These are phyloP conservation scores for Drosophila conformis DNA, from an alignment of 2,888 invertebrate species.

Conservation along the genomic window DNA sequence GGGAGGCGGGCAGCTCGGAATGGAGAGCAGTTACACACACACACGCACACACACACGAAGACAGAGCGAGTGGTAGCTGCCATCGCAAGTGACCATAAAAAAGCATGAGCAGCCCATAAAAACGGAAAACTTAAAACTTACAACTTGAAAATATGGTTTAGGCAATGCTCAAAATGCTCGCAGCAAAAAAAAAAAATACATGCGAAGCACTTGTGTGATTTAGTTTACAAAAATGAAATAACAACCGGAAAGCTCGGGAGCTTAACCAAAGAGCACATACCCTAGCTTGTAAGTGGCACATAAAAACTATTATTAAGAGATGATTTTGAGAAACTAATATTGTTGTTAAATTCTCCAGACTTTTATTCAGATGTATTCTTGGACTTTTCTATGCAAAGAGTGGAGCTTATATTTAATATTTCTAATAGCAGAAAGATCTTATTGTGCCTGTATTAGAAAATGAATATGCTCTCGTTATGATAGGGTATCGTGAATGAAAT, in stretches of 20 bases:
- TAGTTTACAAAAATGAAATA: slow-evolving; percentile 41
- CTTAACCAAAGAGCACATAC: slow-evolving; percentile 1
- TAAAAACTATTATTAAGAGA: neutral
- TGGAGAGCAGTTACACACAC: slow-evolving; percentile 1
- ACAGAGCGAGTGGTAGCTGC: slow-evolving; percentile 38
- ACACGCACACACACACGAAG: neutral
- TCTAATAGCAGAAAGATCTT: neutral
- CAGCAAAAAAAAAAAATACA: slow-evolving; percentile 13
- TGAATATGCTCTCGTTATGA: neutral
- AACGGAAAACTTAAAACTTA: slow-evolving; percentile 47
- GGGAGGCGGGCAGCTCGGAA: slow-evolving; percentile 2
- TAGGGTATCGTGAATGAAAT: slow-evolving; percentile 44
- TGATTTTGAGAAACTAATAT: neutral
- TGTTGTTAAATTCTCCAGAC: neutral
- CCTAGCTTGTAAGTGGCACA: neutral
- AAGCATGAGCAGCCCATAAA: slow-evolving; percentile 56
- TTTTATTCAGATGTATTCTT: neutral
- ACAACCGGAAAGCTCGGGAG: slow-evolving; percentile 3
- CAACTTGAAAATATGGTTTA: slow-evolving; percentile 46
- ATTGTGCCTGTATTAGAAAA: neutral
- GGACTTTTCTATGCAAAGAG: neutral
- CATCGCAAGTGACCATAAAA: slow-evolving; percentile 53
- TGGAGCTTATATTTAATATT: too few relatives aligned
- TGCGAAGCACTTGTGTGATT: slow-evolving; percentile 37
- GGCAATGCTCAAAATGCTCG: slow-evolving; percentile 31